Conservation (phyloP, 1,140 invertebrate genomes). For the Drosophila arizonae region DNA sequence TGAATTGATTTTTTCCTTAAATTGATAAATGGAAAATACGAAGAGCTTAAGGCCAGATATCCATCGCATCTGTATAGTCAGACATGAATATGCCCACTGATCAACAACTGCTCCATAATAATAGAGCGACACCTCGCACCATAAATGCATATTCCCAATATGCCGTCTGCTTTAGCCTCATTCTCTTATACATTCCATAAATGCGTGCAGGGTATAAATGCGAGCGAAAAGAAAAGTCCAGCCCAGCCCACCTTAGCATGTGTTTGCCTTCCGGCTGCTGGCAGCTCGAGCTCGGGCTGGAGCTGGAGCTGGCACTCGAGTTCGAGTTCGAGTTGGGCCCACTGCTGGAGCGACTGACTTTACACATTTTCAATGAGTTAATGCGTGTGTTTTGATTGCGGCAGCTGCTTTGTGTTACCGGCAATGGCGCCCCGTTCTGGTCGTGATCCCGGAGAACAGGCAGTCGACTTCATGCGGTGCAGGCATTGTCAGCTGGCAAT, state of each 20-base stretch:
- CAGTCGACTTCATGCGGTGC: neutral
- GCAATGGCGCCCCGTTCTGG: slow-evolving; percentile 3
- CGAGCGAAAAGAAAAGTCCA: slow-evolving; percentile 4
- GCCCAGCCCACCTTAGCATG: slow-evolving; percentile 36
- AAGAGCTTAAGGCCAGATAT: too few species aligned
- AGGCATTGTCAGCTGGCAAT: slow-evolving; percentile 53
- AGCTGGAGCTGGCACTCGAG: neutral
- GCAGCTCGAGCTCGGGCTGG: neutral
- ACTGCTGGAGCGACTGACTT: neutral
- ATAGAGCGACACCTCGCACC: too few species aligned
- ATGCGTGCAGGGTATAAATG: neutral
- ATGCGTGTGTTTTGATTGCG: slow-evolving; percentile 49
- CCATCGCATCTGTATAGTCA: too few species aligned
- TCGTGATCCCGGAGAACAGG: slow-evolving; percentile 15
- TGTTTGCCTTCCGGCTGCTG: slow-evolving; percentile 63
- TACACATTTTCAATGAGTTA: slow-evolving; percentile 37
- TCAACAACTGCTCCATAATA: neutral
- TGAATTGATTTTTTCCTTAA: too few species aligned
- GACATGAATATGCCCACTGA: neutral
- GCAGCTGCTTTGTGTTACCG: slow-evolving; percentile 23
- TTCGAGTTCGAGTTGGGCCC: neutral
- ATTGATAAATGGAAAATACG: too few species aligned
- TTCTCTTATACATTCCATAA: neutral
- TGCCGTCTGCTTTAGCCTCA: neutral
- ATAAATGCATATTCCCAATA: too few species aligned